Percentiles rank a stretch among this genome's conserved stretches.
Evolutionary conservation across 2,797 vertebrate species (phyloP).

Genomic region (Falco biarmicus): DNA sequence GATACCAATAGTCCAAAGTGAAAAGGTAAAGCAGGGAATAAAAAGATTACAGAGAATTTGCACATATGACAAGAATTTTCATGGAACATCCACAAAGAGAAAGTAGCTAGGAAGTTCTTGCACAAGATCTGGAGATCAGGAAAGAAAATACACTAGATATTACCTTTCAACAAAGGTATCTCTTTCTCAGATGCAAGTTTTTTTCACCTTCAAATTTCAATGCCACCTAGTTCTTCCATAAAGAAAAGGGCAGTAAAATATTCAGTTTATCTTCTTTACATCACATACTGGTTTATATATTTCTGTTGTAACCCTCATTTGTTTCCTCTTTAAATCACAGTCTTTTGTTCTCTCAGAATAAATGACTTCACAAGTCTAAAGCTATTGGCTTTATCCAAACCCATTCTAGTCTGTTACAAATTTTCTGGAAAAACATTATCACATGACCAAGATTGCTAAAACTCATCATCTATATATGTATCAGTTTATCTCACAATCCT

Average conservation of each 20-base stretch:
- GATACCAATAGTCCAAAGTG: neutral
- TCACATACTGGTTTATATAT: neutral
- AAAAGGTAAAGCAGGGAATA: neutral
- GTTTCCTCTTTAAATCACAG: neutral
- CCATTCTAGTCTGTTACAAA: neutral
- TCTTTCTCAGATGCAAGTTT: neutral
- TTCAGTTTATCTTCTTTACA: neutral
- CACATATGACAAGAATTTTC: neutral
- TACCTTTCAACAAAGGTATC: neutral
- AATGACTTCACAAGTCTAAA: neutral
- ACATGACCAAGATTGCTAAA: neutral
- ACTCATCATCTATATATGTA: neutral
- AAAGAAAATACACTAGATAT: neutral
- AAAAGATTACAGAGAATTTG: neutral
- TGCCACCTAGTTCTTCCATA: neutral
- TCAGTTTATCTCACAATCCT: neutral
- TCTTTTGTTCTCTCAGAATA: neutral
- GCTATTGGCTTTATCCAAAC: neutral
- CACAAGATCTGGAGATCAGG: neutral
- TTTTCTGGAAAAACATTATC: neutral
- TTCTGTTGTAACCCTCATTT: neutral
- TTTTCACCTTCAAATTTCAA: neutral
- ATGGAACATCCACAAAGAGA: neutral
- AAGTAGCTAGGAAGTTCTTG: neutral
- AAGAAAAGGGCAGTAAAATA: neutral